Percentiles rank a stretch among this genome's conserved stretches.
Evolutionary conservation across 2,113 vertebrate genomes (phyloP).

Genomic region (Labrus mixtus): DNA sequence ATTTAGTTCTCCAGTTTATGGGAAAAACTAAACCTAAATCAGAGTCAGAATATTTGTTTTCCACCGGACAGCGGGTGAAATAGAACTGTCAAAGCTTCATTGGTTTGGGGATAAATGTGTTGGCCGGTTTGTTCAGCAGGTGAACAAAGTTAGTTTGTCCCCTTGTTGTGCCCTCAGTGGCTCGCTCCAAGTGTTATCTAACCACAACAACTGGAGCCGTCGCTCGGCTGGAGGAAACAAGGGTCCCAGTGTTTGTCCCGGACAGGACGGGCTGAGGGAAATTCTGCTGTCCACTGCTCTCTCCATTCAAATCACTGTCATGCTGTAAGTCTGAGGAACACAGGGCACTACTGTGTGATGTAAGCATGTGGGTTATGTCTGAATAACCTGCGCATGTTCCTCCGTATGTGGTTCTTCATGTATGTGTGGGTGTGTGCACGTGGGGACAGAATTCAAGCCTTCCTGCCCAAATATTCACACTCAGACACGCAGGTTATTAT

Average conservation of each 20-base stretch:
- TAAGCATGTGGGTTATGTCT: conserved; percentile 16
- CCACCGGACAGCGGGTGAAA: neutral
- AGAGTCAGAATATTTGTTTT: conserved; percentile 10
- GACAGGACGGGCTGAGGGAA: conserved; percentile 43
- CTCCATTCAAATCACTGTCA: conserved; percentile 60
- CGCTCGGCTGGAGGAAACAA: conserved; percentile 58
- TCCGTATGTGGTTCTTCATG: conserved; percentile 14
- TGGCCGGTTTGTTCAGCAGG: conserved; percentile 54
- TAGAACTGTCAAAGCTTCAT: neutral
- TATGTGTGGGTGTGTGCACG: conserved; percentile 14
- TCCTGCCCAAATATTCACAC: conserved; percentile 41
- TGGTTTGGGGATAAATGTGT: conserved; percentile 1
- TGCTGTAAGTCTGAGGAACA: conserved; percentile 56
- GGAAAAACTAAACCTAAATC: neutral
- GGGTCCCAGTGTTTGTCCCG: conserved; percentile 61
- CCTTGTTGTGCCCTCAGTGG: conserved; percentile 1
- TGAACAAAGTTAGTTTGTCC: conserved; percentile 61
- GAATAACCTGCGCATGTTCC: conserved; percentile 32
- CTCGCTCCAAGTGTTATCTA: conserved; percentile 61
- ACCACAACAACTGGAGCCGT: conserved; percentile 69
- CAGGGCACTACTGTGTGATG: conserved; percentile 50
- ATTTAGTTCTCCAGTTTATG: neutral
- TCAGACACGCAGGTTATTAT: conserved; percentile 63
- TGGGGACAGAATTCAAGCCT: conserved; percentile 14
- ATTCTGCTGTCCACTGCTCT: conserved; percentile 52